phyloP scores from a whole-genome alignment of 2,888 invertebrate species.

The Perdita meconis region DNA sequence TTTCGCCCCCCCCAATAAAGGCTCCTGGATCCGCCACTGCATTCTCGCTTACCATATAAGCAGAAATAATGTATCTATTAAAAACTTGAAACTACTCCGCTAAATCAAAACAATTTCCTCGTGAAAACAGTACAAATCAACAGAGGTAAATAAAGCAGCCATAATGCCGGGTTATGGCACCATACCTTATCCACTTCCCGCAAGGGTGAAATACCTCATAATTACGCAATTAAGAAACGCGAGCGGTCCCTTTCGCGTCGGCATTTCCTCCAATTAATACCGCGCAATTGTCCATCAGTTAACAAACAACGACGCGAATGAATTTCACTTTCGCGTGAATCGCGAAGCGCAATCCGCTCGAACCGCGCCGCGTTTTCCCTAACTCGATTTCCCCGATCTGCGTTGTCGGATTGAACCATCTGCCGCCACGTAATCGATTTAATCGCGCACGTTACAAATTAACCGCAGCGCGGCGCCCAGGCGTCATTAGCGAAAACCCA shows the following conservation, averaged over 20 bases:
- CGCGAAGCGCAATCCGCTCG: neutral
- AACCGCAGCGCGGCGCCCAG: conserved; percentile 3
- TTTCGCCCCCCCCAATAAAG: too few relatives aligned
- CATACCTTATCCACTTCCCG: too few relatives aligned
- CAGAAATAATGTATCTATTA: too few relatives aligned
- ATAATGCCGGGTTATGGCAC: too few relatives aligned
- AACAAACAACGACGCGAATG: conserved; percentile 12
- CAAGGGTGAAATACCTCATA: neutral
- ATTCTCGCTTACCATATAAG: too few relatives aligned
- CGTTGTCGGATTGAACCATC: conserved; percentile 26
- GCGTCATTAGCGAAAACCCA: conserved; percentile 18
- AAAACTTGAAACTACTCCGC: too few relatives aligned
- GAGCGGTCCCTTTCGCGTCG: neutral
- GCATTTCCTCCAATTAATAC: neutral
- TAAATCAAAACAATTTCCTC: too few relatives aligned
- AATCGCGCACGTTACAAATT: conserved; percentile 41
- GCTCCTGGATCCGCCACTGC: too few relatives aligned
- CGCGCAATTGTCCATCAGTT: neutral
- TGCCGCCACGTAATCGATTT: conserved; percentile 21
- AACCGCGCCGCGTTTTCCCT: neutral
- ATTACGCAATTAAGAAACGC: neutral
- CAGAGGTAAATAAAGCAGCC: too few relatives aligned
- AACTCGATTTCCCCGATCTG: conserved; percentile 24
- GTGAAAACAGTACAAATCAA: too few relatives aligned
- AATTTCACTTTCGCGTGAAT: conserved; percentile 17